phyloP scores from a whole-genome alignment of 2,113 vertebrate species.

The Tragelaphus buxtoni region DNA sequence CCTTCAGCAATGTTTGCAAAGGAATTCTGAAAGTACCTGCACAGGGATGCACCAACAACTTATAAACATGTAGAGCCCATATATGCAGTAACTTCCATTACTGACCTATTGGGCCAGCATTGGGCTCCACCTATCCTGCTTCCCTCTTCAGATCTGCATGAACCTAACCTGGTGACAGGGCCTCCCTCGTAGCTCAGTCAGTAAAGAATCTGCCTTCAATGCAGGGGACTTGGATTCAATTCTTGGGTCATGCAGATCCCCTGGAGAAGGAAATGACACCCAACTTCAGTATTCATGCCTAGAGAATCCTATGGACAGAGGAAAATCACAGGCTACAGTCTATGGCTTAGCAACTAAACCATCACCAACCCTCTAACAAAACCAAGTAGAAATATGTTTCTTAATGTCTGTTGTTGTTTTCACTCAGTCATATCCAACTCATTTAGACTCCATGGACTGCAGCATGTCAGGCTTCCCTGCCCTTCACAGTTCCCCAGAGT shows the following conservation, averaged over 20 bases:
- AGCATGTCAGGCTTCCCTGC: background rate
- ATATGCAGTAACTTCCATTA: background rate
- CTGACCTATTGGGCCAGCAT: background rate
- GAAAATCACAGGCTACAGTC: background rate
- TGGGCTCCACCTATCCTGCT: background rate
- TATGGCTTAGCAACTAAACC: background rate
- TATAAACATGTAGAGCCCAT: background rate
- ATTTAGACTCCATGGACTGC: background rate
- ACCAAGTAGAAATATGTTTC: background rate
- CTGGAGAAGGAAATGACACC: background rate
- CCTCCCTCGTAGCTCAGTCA: background rate
- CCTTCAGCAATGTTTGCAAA: background rate
- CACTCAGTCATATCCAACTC: background rate
- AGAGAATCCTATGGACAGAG: background rate
- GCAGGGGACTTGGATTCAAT: background rate
- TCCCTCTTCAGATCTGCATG: background rate
- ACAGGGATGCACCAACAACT: background rate
- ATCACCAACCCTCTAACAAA: background rate
- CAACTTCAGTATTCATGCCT: background rate
- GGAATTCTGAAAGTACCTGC: background rate
- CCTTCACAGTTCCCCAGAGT: background rate
- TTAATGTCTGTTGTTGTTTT: background rate
- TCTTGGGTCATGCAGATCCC: background rate
- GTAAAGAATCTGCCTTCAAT: background rate
- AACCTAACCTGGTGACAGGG: background rate